These are phyloP conservation scores for Regulus satrapa DNA, from an alignment of 2,113 vertebrate species.

Conservation along the genomic window DNA sequence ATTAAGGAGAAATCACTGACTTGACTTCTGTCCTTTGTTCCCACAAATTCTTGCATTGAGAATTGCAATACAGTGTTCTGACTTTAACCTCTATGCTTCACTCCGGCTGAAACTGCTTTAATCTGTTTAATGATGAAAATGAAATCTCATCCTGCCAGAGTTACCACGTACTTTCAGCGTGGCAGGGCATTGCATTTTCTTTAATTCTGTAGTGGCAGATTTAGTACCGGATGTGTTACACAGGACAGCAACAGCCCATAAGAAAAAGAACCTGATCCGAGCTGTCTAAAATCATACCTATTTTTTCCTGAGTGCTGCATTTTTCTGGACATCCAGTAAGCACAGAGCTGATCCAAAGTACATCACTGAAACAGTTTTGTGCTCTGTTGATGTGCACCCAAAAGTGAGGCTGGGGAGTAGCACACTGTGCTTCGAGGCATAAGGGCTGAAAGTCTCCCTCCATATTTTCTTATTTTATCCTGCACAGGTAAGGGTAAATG, in stretches of 20 bases:
- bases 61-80: neutral
- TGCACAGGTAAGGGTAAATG: neutral
- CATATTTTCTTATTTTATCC: neutral
- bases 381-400: neutral
- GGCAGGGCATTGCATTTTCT: neutral
- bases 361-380: neutral
- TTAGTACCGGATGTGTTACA: neutral
- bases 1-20: neutral
- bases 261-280: neutral
- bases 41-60: neutral
- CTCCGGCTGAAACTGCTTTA: neutral
- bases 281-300: accelerated
- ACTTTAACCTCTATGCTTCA: neutral
- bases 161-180: neutral
- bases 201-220: neutral
- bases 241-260: neutral
- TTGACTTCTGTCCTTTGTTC: neutral
- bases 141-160: neutral
- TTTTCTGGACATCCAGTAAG: neutral
- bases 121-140: neutral
- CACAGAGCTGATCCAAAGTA: neutral
- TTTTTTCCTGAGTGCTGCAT: neutral
- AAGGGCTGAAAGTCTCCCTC: conserved; percentile 12
- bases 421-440: neutral
- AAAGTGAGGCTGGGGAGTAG: neutral